phyloP scores from a whole-genome alignment of 2,888 invertebrate species.

The Spodoptera exigua region DNA sequence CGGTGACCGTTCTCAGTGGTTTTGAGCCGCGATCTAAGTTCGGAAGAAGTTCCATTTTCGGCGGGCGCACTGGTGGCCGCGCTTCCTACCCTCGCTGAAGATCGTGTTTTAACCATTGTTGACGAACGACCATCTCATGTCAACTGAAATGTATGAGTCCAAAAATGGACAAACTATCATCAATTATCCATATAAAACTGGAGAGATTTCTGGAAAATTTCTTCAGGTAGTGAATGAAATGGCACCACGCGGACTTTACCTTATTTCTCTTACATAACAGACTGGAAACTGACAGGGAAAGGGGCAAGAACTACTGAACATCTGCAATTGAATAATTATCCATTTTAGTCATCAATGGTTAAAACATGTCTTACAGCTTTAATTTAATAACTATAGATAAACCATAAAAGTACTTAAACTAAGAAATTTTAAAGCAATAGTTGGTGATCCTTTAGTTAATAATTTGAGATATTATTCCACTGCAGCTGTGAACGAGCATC shows the following conservation, averaged over 20 bases:
- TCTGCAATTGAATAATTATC: constrained; percentile 88
- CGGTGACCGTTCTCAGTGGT: constrained; percentile 82
- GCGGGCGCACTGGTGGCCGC: constrained; percentile 79
- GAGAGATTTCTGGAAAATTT: constrained; percentile 85
- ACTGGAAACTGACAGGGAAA: constrained; percentile 72
- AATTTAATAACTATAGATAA: constrained; percentile 73
- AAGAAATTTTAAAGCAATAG: constrained; percentile 72
- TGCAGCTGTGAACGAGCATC: constrained; percentile 84
- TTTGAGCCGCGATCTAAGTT: constrained; percentile 84
- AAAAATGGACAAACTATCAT: constrained; percentile 84
- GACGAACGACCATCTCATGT: constrained; percentile 87
- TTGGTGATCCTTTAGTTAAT: constrained; percentile 79
- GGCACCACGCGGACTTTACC: constrained; percentile 64
- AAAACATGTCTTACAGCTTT: constrained; percentile 89
- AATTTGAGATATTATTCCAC: constrained; percentile 85
- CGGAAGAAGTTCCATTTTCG: constrained; percentile 84
- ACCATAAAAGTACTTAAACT: constrained; percentile 74
- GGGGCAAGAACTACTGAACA: constrained; percentile 75
- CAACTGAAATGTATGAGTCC: constrained; percentile 88
- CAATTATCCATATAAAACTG: constrained; percentile 72
- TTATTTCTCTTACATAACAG: constrained; percentile 85
- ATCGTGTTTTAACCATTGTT: constrained; percentile 90
- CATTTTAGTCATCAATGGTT: constrained; percentile 87
- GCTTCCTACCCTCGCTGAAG: constrained; percentile 87
- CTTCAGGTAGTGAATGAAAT: constrained; percentile 71